A percentile compares a stretch with the other conserved stretches of the same genome.
phyloP scores from a whole-genome alignment of 2,113 vertebrate species.

The Uria aalge region DNA sequence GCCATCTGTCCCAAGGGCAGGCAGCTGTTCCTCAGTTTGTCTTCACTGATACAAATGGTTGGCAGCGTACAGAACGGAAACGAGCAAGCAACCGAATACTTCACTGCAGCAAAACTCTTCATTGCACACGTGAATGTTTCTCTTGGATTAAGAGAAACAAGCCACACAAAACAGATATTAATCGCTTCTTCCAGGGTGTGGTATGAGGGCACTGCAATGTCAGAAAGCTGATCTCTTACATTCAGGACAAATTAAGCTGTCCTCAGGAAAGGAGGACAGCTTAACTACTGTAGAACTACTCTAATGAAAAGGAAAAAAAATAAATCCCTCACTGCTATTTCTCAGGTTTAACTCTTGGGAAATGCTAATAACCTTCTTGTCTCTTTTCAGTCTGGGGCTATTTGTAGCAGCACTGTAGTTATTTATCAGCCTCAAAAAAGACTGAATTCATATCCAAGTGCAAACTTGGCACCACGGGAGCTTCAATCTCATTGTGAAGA shows the following conservation, averaged over 20 bases:
- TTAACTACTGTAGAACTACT: neutral
- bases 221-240: neutral
- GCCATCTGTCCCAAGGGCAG: neutral
- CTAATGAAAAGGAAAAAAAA: neutral
- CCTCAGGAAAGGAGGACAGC: neutral
- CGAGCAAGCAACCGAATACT: neutral
- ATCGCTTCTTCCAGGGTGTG: rapidly evolving
- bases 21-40: neutral
- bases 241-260: neutral
- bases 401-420: neutral
- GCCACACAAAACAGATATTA: neutral
- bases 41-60: neutral
- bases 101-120: neutral
- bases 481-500: neutral
- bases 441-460: neutral
- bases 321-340: neutral
- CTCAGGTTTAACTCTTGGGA: neutral
- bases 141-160: neutral
- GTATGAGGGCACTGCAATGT: neutral
- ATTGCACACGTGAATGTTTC: neutral
- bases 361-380: neutral
- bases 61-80: neutral
- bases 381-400: neutral
- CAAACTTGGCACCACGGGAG: neutral
- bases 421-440: neutral